A percentile compares a stretch with the other conserved stretches of the same genome.
These are phyloP conservation scores for Meghimatium bilineatum DNA, from an alignment of 2,888 invertebrate genomes.

Conservation along the genomic window DNA sequence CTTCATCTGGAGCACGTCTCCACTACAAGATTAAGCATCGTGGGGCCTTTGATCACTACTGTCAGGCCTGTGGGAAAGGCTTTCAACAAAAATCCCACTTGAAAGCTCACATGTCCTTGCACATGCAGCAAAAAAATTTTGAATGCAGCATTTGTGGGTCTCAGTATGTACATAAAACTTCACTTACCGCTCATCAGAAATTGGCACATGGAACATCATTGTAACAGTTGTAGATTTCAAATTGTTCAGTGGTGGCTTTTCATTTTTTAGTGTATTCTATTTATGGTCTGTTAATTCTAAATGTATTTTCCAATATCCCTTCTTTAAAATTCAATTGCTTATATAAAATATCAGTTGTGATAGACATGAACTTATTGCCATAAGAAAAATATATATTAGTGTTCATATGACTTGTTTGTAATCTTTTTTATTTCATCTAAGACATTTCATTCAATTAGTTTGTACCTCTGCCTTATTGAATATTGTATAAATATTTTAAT, in stretches of 20 bases:
- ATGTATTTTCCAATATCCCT: not conserved
- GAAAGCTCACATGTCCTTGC: conserved; percentile 52
- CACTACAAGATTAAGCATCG: conserved; percentile 53
- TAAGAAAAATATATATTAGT: not conserved
- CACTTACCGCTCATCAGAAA: conserved; percentile 49
- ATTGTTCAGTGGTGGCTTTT: not conserved
- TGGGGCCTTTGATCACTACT: conserved; percentile 50
- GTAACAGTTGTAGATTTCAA: not conserved
- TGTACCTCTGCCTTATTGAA: not conserved
- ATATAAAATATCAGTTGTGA: not conserved
- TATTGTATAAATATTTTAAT: not conserved
- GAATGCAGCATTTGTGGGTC: conserved; percentile 49
- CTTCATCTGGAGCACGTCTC: conserved; percentile 48
- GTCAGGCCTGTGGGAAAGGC: conserved; percentile 52
- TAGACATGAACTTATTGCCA: not conserved
- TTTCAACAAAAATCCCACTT: conserved; percentile 54
- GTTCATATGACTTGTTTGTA: not conserved
- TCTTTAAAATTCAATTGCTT: not conserved
- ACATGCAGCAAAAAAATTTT: conserved; percentile 51
- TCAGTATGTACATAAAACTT: conserved; percentile 53
- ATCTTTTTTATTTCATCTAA: no score
- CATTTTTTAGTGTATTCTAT: not conserved
- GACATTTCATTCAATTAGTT: not conserved
- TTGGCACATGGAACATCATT: conserved; percentile 30
- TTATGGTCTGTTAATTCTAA: not conserved